phyloP scores from a whole-genome alignment of 2,888 invertebrate species.

The Xanthia togata region DNA sequence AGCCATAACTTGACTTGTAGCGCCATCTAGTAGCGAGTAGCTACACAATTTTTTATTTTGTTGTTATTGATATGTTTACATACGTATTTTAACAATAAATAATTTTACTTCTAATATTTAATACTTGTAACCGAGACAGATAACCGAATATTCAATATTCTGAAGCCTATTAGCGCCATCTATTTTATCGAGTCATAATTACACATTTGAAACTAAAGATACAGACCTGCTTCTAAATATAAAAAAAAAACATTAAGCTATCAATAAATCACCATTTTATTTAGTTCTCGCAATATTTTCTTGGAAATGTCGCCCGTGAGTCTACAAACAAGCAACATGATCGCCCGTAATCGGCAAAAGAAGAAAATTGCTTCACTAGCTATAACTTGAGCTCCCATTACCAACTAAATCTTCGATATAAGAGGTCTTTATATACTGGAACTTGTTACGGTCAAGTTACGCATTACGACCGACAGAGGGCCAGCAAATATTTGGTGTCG shows the following conservation, averaged over 20 bases:
- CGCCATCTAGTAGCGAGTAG: conserved; percentile 60
- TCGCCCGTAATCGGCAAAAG: conserved; percentile 79
- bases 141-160: background rate
- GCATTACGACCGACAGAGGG: conserved; percentile 86
- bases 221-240: too few species aligned
- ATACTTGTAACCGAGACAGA: background rate
- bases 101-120: background rate
- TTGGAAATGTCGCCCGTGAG: conserved; percentile 81
- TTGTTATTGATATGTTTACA: background rate
- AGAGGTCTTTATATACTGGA: conserved; percentile 64
- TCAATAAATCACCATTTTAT: conserved; percentile 43
- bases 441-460: conserved; percentile 79
- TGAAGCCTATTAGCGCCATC: conserved; percentile 12
- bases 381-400: conserved; percentile 60
- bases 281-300: conserved; percentile 75
- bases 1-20: background rate
- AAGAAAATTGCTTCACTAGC: conserved; percentile 79
- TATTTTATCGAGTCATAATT: background rate
- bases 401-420: background rate
- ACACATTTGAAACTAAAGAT: background rate
- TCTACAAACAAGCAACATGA: conserved; percentile 88
- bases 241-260: conserved; percentile 16
- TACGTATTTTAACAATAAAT: background rate
- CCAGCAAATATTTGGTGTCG: conserved; percentile 88
- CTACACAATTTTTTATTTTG: too few species aligned